Evolutionary conservation across 2,888 invertebrate species (phyloP).

Genomic region (Itoplectis maculator): DNA sequence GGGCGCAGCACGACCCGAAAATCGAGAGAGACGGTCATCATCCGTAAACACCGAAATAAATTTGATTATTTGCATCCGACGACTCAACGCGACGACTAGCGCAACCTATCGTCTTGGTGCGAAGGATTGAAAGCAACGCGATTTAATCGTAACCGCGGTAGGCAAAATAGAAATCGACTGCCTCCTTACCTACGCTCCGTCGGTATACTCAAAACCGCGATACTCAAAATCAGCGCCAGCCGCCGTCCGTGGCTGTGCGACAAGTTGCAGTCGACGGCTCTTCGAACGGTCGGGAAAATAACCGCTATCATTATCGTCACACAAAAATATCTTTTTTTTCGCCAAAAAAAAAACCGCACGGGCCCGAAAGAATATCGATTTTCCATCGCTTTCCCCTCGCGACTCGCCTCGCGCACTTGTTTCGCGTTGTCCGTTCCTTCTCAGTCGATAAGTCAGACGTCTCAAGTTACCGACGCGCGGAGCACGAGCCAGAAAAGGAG

Average conservation of each 20-base stretch:
- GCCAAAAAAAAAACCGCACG: too few relatives aligned
- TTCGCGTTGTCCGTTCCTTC: too few relatives aligned
- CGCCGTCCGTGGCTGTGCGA: conserved; percentile 24
- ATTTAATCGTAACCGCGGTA: too few relatives aligned
- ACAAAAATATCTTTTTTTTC: too few relatives aligned
- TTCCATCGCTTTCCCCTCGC: too few relatives aligned
- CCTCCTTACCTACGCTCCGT: conserved; percentile 5
- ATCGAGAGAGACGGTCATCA: not conserved
- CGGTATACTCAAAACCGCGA: not conserved
- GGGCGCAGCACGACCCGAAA: not conserved
- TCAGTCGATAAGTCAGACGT: conserved; percentile 18
- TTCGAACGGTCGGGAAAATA: not conserved
- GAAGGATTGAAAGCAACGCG: too few relatives aligned
- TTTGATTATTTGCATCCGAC: too few relatives aligned
- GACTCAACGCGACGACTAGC: too few relatives aligned
- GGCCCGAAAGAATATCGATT: too few relatives aligned
- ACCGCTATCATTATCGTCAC: not conserved
- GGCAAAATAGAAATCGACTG: too few relatives aligned
- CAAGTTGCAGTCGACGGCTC: not conserved
- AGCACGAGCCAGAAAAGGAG: conserved; percentile 48
- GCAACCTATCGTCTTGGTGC: too few relatives aligned
- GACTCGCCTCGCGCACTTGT: too few relatives aligned
- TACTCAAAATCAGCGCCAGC: not conserved
- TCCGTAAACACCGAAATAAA: not conserved
- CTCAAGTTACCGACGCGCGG: conserved; percentile 11